A percentile compares a stretch with the other conserved stretches of the same genome.
phyloP scores from a whole-genome alignment of 2,888 invertebrate species.

The Drosophila stalkeri region DNA sequence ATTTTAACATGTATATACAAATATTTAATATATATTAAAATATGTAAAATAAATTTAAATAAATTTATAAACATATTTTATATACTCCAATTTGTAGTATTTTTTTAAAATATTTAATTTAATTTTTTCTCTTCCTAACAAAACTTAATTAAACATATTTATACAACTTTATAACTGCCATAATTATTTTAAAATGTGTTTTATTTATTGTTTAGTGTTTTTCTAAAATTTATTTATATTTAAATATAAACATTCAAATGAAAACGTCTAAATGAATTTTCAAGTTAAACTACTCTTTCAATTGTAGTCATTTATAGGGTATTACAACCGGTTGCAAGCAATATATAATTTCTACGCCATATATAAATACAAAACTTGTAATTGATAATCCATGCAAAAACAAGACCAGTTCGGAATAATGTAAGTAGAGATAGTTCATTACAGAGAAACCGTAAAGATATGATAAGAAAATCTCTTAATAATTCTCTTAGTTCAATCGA shows the following conservation, averaged over 20 bases:
- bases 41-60: not conserved
- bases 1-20: not conserved
- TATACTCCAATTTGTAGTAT: no score
- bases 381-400: constrained; percentile 16
- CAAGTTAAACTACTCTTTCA: not conserved
- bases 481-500: constrained; percentile 9
- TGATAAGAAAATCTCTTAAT: not conserved
- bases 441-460: not conserved
- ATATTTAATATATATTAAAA: not conserved
- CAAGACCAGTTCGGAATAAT: constrained; percentile 30
- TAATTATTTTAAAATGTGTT: no score
- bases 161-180: no score
- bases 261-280: not conserved
- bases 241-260: not conserved
- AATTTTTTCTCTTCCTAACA: no score
- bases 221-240: no score
- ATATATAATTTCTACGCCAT: constrained; percentile 34
- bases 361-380: constrained; percentile 38
- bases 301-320: not conserved
- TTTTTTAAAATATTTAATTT: not conserved
- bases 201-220: no score
- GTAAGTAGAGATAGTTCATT: not conserved
- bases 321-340: constrained; percentile 62
- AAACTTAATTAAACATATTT: no score
- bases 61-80: no score